Conservation (phyloP, 2,113 vertebrate genomes). For the Crotalus tigris region DNA sequence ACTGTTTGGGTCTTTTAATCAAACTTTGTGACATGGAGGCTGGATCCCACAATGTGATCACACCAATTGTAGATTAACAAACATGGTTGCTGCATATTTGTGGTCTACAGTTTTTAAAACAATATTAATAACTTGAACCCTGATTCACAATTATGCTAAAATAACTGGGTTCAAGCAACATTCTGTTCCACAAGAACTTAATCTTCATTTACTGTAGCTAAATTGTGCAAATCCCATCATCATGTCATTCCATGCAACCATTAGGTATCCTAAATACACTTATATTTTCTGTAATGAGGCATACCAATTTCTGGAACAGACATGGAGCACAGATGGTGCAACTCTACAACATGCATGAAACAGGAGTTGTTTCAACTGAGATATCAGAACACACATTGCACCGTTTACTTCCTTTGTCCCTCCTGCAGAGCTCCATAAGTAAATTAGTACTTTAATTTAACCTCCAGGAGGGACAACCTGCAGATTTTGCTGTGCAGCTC, state of each 20-base stretch:
- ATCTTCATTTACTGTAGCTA: neutral
- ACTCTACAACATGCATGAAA: neutral
- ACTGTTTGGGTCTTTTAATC: neutral
- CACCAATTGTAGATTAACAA: neutral
- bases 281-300: neutral
- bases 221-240: neutral
- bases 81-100: neutral
- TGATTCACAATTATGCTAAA: neutral
- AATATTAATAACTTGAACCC: neutral
- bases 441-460: neutral
- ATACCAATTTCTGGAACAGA: neutral
- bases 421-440: neutral
- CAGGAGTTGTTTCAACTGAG: neutral
- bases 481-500: neutral
- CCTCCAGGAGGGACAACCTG: neutral
- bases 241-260: neutral
- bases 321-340: neutral
- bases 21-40: neutral
- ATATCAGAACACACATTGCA: neutral
- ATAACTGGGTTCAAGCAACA: neutral
- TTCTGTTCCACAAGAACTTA: neutral
- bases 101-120: neutral
- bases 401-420: neutral
- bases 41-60: neutral
- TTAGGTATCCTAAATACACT: neutral